Evolutionary conservation across 2,113 vertebrate species (phyloP), one percentile per base, ranked within the genome.

Genomic region (Pantherophis guttatus): DNA sequence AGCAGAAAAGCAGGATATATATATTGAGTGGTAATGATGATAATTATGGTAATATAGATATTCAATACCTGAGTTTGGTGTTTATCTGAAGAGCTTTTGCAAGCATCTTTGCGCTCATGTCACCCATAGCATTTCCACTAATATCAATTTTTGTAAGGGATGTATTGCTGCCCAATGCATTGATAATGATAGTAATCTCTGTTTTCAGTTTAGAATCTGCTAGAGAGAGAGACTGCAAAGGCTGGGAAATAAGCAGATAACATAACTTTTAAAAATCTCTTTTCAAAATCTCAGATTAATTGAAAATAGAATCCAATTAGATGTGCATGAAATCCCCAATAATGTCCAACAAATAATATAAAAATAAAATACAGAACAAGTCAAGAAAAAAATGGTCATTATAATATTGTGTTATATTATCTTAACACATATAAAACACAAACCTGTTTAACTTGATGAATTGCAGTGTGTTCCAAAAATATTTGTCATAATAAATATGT

Each of bases 61-160:
- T 93, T 26, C 2, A 93, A 92, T 96, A 99, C 99, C 99, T 98
- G 95, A 99, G 99, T 93, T 99, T 99, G 90, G 98, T 99, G 98
- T 99, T 99, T 97, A 99, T 99, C 97, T 99, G 99, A 24, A 99
- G 97, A 0, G 99, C 99, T 96, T 99, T 99, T 89, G 99, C 99
- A 95, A 99, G 94, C 99, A 99, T 99, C 97, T 99, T 99, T 1
- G 99, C 99, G 70, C 99, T 99, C 98, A 99, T 99, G 96, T 99
- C 99, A 1, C 99, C 99, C 99, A 99, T 99, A 26, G 97, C 98
- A 23, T 99, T 99, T 85, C 99, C 99, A 58, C 99, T 99, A 97
- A 99, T 99, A 97, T 99, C 99, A 92, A 99, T 98, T 95, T 98
- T 98, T 85, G 98, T 99, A 93, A 99, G 98, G 2, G 99, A 98